Conservation (phyloP, 2,797 vertebrate species). For the Tokudaia muenninki region DNA sequence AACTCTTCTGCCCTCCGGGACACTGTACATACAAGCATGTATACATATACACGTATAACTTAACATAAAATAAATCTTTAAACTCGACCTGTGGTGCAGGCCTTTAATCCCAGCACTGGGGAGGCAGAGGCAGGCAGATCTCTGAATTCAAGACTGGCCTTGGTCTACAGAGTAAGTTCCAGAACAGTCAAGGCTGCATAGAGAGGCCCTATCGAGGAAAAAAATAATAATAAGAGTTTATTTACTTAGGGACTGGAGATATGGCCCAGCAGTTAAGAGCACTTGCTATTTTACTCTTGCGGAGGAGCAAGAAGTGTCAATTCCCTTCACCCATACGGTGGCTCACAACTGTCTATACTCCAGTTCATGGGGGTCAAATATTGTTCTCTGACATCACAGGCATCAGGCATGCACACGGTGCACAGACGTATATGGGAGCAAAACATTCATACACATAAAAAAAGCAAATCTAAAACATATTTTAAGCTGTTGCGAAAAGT, state of each 20-base stretch:
- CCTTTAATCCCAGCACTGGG: neutral
- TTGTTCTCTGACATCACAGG: neutral
- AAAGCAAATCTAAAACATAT: neutral
- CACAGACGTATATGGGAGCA: neutral
- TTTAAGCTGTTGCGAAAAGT: neutral
- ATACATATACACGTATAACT: neutral
- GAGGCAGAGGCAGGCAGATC: neutral
- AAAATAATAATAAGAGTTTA: neutral
- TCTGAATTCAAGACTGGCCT: neutral
- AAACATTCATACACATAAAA: neutral
- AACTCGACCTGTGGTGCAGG: neutral
- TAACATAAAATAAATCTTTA: neutral
- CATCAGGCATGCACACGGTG: neutral
- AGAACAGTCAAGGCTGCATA: neutral
- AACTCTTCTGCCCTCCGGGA: neutral
- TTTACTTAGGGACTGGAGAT: too few species aligned
- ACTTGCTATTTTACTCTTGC: neutral
- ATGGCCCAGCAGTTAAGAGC: neutral
- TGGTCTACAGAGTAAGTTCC: neutral
- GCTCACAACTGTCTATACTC: neutral
- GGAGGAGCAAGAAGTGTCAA: neutral
- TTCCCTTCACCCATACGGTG: neutral
- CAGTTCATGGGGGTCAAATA: neutral
- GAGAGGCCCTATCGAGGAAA: neutral
- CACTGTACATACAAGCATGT: neutral